Base-by-base conservation (phyloP, 1,140 invertebrate genomes). In the Oppia nitens region DNA sequence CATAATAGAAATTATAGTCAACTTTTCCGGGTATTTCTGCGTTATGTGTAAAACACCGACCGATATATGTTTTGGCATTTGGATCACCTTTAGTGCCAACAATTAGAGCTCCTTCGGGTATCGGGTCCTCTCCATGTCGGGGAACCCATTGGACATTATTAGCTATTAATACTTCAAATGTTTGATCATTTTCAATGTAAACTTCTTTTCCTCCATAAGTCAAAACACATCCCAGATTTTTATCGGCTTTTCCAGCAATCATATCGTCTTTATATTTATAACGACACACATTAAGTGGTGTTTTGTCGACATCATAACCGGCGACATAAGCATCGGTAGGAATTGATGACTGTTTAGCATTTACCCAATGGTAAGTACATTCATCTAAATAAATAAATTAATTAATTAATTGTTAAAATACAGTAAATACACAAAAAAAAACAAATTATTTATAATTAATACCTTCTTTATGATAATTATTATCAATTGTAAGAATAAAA, bases 401-500 rank as follows among this genome's bases (percentile, higher is more conserved):
- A 17, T 40, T 40, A 17, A 40, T 9, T 9, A 17, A 40, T 9
- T 40, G 32, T 40, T 40, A 9, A 40, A 40, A 40, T 9, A 9
- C 6, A 6, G 6, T 40, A 9, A 6, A 40, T 6, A 40, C 6
- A 40, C 6, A 40, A 40, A 40, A 40, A 9, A 17, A 40, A 9
- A 9, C 32, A 40, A 6, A 9, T 40, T 17, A 40, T 40, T 40
- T 17, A 40, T 9, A 40, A 9, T 6, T 9, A 6, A 40, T 9
- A 40, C 32, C 32, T 40, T 40, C 32, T 40, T 40, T 6, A 9
- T 40, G 6, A 9, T 9, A 40, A 40, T 40, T 40, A 17, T 40
- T 40, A 6, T 40, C 32, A 40, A 40, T 17, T 40, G 32, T 40
- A 40, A 75, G 23, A 29, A 78, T 68, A 64, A 79, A 79, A 12